Conservation (phyloP, 2,113 vertebrate species). For the Paracanthobrama guichenoti region DNA sequence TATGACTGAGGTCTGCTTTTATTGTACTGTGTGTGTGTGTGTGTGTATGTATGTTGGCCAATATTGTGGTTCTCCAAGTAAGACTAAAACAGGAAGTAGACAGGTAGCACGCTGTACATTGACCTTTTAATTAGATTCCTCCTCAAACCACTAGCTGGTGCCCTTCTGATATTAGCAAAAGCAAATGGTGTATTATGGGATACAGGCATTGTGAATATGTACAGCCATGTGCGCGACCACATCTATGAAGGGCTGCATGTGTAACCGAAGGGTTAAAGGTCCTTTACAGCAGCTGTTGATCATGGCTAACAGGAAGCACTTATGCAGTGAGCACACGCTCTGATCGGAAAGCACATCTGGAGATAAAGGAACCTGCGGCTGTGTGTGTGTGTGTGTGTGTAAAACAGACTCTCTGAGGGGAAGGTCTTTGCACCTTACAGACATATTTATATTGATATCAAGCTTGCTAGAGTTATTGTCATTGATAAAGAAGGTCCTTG, state of each 20-base stretch:
- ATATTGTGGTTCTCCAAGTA: background rate
- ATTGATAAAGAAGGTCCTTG: slow-evolving; percentile 59
- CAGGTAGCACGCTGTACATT: slow-evolving; percentile 40
- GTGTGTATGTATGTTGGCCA: background rate
- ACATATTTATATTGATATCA: slow-evolving; percentile 81
- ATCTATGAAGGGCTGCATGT: background rate
- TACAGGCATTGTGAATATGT: background rate
- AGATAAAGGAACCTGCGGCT: background rate
- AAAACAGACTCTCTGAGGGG: slow-evolving; percentile 70
- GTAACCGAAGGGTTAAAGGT: background rate
- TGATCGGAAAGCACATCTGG: slow-evolving; percentile 12
- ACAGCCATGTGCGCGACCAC: background rate
- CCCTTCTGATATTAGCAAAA: slow-evolving; percentile 1
- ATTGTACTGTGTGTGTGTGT: slow-evolving; percentile 7
- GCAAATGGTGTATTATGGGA: background rate
- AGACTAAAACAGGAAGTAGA: background rate
- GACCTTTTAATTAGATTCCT: slow-evolving; percentile 30
- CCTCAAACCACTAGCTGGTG: slow-evolving; percentile 17
- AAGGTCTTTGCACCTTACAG: slow-evolving; percentile 80
- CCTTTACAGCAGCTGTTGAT: background rate
- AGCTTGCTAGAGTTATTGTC: slow-evolving; percentile 76
- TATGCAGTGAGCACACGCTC: background rate
- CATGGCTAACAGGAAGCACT: slow-evolving; percentile 14
- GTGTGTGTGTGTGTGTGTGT: slow-evolving; percentile 61
- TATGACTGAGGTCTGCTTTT: slow-evolving; percentile 17